Evolutionary conservation across 2,888 invertebrate species (phyloP).

Genomic region (Athetis lepigone): DNA sequence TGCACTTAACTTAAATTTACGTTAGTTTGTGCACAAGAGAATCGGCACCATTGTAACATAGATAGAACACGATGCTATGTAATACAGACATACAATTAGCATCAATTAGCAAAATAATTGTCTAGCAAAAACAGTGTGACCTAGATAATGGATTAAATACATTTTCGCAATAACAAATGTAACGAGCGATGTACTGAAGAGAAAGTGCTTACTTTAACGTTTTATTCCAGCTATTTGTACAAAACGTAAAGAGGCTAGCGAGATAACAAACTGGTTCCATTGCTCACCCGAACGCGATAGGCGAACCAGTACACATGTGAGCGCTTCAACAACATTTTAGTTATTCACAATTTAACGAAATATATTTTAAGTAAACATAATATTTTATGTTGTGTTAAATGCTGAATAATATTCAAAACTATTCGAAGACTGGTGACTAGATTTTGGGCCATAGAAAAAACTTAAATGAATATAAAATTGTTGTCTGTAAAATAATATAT

Average conservation of each 20-base stretch:
- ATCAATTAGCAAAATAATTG: constrained; percentile 29
- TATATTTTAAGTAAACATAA: constrained; percentile 22
- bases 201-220: constrained; percentile 31
- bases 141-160: constrained; percentile 26
- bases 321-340: constrained; percentile 70
- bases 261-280: constrained; percentile 55
- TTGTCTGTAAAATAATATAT: no score
- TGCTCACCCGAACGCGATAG: constrained; percentile 83
- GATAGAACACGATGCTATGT: constrained; percentile 22
- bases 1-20: no score
- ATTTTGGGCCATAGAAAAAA: no score
- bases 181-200: constrained; percentile 21
- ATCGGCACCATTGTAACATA: constrained; percentile 19
- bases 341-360: constrained; percentile 34
- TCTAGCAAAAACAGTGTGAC: constrained; percentile 39
- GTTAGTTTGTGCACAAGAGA: no score
- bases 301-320: constrained; percentile 84
- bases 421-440: background rate
- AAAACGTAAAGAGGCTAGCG: constrained; percentile 46
- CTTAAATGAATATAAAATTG: no score
- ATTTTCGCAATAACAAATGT: constrained; percentile 28
- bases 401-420: background rate
- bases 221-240: constrained; percentile 39
- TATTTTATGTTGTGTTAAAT: background rate
- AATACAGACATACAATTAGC: constrained; percentile 16